Base-by-base conservation (phyloP, 2,797 vertebrate genomes). In the Apodemus agrarius region DNA sequence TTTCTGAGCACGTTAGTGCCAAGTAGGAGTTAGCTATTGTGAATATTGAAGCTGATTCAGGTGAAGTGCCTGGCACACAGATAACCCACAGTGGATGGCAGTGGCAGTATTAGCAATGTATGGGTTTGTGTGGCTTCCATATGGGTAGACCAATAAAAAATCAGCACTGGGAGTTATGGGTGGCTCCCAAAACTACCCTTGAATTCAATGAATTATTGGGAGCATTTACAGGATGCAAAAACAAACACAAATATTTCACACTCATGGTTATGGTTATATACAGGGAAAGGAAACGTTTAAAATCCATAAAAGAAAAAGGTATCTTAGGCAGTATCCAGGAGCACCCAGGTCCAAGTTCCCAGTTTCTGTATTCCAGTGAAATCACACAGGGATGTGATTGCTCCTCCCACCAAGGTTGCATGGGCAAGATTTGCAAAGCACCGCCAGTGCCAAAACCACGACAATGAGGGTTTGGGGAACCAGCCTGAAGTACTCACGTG, bases 251-350 rank as follows among this genome's bases (percentile, higher is more conserved):
- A 63, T 2, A 29, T 29, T 31, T 65, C 24, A 13, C 46, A 57
- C 52, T 85, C 37, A 12, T 2, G 3, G n/a, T 90, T 91, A 49
- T 26, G 43, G 31, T 65, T 93, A 78, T 79, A 37, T 49, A 40
- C 29, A 78, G 59, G 67, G 46, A 74, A 85, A 74, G 24, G 16
- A 59, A 93, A 10, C 59, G 54, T 90, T 81, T 85, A 90, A 95
- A 75, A 80, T 93, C 46, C 63, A 21, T 54, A 65, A 92, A 76
- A 57, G 40, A 92, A 65, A 89, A 92, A 34, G 34, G 14, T 10
- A 12, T 34, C 22, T 22, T 19, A 72, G 63, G 3, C 37, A 34
- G 49, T 83, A 21, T 52, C 52, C 46, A 85, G 81, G 54, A 88
- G 59, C 83, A 74, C 40, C 12, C 22, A 90, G 22, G 14, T 52